phyloP scores from a whole-genome alignment of 2,888 invertebrate species.

The Eumerus sabulonum region DNA sequence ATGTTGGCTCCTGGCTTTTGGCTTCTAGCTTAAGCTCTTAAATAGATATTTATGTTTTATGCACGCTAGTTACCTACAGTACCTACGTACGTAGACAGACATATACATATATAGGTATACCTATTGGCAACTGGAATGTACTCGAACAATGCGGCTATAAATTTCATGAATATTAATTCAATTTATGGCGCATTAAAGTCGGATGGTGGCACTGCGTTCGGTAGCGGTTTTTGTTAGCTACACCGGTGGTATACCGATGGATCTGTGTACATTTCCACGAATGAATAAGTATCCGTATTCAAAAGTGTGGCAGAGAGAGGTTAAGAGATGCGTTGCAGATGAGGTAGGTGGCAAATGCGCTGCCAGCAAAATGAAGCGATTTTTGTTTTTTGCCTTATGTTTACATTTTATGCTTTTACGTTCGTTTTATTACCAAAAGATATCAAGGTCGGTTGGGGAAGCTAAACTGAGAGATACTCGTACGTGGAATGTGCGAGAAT shows the following conservation, averaged over 20 bases:
- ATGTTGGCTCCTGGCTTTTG: constrained; percentile 9
- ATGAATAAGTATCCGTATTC: constrained; percentile 41
- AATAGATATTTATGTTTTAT: constrained; percentile 55
- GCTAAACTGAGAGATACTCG: constrained; percentile 14
- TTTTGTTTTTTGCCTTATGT: constrained; percentile 1
- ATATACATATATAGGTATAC: too few relatives aligned
- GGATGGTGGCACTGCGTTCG: constrained; percentile 36
- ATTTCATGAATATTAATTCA: constrained; percentile 65
- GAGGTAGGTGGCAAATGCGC: constrained; percentile 3
- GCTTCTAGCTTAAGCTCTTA: neutral
- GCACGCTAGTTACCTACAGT: constrained; percentile 5
- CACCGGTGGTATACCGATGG: neutral
- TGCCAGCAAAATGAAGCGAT: constrained; percentile 14
- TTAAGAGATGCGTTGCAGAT: constrained; percentile 2
- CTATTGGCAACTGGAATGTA: constrained; percentile 4
- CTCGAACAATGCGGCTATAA: constrained; percentile 46
- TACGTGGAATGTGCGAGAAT: constrained; percentile 11
- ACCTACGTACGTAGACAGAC: too few relatives aligned
- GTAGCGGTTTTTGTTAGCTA: neutral
- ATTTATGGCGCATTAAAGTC: constrained; percentile 64
- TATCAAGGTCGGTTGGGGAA: constrained; percentile 39
- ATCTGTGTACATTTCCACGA: constrained; percentile 12
- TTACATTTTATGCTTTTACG: neutral
- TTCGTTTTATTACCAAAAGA: constrained; percentile 32
- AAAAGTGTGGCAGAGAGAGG: constrained; percentile 4